phyloP scores from a whole-genome alignment of 2,888 invertebrate species.

The Spatulosminthurus flaviceps region DNA sequence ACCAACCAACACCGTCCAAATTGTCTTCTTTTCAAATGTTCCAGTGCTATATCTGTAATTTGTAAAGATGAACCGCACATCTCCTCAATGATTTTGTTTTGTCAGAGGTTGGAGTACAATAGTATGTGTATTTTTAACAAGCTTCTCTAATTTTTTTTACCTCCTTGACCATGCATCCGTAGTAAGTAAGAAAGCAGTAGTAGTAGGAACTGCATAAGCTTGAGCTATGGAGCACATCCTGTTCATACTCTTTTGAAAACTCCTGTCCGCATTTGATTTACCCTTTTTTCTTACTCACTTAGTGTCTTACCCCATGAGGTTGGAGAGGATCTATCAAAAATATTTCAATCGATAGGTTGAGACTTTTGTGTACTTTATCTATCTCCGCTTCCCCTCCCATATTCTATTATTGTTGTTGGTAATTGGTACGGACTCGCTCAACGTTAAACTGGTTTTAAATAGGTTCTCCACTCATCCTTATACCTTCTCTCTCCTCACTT shows the following conservation, averaged over 20 bases:
- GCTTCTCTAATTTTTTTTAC: neutral
- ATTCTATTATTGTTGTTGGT: neutral
- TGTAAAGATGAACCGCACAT: slow-evolving; percentile 61
- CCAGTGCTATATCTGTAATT: slow-evolving; percentile 64
- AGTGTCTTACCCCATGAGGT: neutral
- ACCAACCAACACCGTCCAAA: slow-evolving; percentile 58
- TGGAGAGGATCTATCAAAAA: neutral
- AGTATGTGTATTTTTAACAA: slow-evolving; percentile 25
- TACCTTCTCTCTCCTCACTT: neutral
- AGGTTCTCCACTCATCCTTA: no score
- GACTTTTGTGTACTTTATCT: neutral
- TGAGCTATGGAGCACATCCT: neutral
- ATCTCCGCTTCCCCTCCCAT: neutral
- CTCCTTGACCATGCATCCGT: slow-evolving; percentile 1
- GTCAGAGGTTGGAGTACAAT: no score
- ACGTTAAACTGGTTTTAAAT: neutral
- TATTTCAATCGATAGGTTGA: slow-evolving; percentile 10
- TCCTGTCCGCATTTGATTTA: neutral
- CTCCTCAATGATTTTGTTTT: neutral
- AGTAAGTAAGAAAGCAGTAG: no score
- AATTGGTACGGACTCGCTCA: neutral
- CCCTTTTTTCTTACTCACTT: no score
- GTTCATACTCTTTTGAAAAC: neutral
- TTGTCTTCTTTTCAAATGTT: slow-evolving; percentile 60
- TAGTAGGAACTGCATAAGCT: neutral